These are phyloP conservation scores for Tethea ocularis DNA, from an alignment of 2,888 invertebrate genomes.

Conservation along the genomic window DNA sequence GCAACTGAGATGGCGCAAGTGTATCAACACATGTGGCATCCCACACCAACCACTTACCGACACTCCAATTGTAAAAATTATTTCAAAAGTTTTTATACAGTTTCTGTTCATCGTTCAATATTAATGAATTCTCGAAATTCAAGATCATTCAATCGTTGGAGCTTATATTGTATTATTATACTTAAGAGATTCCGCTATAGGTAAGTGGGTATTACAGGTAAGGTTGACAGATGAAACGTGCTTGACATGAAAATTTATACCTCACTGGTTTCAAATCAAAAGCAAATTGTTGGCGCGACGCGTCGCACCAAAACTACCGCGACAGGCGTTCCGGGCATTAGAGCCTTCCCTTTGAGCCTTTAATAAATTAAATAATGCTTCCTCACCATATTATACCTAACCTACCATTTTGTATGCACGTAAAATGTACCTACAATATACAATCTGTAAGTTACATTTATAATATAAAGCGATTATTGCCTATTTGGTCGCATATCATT, in stretches of 20 bases:
- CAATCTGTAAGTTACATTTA: neutral
- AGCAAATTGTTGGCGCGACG: constrained; percentile 25
- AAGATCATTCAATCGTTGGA: no score
- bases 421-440: neutral
- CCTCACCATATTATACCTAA: constrained; percentile 13
- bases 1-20: no score
- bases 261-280: constrained; percentile 11
- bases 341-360: constrained; percentile 33
- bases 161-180: neutral
- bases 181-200: neutral
- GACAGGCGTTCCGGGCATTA: constrained; percentile 42
- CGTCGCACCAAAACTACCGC: constrained; percentile 17
- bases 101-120: no score
- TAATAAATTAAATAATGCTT: constrained; percentile 39
- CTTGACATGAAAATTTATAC: constrained; percentile 26
- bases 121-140: no score
- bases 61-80: no score
- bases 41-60: no score
- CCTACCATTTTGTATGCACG: neutral
- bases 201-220: neutral
- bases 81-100: no score
- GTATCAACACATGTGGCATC: no score
- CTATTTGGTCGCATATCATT: no score
- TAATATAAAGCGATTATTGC: no score
- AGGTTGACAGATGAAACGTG: constrained; percentile 35